A percentile compares a stretch with the other conserved stretches of the same genome.
Evolutionary conservation across 2,113 vertebrate species (phyloP).

Genomic region (Callopanchax toddi): DNA sequence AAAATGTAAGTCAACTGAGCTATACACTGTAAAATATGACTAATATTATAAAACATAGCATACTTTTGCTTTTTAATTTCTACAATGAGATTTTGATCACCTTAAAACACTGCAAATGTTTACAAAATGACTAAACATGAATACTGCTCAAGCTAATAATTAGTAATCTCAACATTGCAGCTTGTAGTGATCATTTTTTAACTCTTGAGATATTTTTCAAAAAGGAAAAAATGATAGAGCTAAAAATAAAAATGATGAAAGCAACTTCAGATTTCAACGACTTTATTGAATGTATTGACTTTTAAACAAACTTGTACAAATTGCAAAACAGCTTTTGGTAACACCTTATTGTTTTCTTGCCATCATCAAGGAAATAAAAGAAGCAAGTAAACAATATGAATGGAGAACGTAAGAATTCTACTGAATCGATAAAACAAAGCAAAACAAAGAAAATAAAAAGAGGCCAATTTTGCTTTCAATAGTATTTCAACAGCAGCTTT

Average conservation of each 20-base stretch:
- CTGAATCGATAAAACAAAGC: slow-evolving; percentile 36
- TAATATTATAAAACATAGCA: no score
- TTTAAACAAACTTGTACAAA: slow-evolving; percentile 82
- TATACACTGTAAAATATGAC: no score
- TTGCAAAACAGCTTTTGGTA: slow-evolving; percentile 80
- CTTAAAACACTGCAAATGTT: no score
- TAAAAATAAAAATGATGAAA: not conserved
- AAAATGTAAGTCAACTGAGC: no score
- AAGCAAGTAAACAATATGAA: slow-evolving; percentile 68
- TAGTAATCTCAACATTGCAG: no score
- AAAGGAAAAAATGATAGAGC: not conserved
- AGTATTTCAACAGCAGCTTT: slow-evolving; percentile 26
- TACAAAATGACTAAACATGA: no score
- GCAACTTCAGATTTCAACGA: slow-evolving; percentile 59
- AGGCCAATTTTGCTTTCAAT: slow-evolving; percentile 51
- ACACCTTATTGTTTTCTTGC: slow-evolving; percentile 60
- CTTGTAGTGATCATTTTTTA: not conserved
- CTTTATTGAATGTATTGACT: slow-evolving; percentile 82
- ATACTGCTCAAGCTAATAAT: no score
- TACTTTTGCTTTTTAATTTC: no score
- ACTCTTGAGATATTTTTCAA: no score
- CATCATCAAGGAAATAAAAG: slow-evolving; percentile 74
- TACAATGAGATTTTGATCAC: no score
- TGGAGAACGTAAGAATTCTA: slow-evolving; percentile 47
- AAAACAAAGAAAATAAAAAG: slow-evolving; percentile 19